Base-by-base conservation (phyloP, 2,888 invertebrate genomes). In the Osedax fenrisi region DNA sequence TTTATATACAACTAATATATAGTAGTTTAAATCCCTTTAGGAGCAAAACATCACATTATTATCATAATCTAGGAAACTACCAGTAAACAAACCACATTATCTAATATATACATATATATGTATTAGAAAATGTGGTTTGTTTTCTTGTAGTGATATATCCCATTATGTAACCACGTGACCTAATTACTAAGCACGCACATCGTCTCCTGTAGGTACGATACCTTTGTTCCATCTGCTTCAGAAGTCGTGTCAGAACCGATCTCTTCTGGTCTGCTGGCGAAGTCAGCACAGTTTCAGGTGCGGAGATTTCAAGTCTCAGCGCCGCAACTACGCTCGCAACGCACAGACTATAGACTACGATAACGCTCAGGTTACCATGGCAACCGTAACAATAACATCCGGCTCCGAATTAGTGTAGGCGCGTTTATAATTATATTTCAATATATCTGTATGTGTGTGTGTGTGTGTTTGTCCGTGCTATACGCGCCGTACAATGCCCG, bases 171-270 rank as follows among this genome's bases (percentile, higher is more conserved):
- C n/a, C n/a, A n/a, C n/a, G n/a, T n/a, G n/a, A n/a, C n/a, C n/a
- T n/a, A n/a, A n/a, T n/a, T n/a, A n/a, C n/a, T n/a, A n/a, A n/a
- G n/a, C n/a, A n/a, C n/a, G n/a, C n/a, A n/a, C n/a, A n/a, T n/a
- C n/a, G n/a, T n/a, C n/a, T n/a, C n/a, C n/a, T n/a, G n/a, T 26
- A 27, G 68, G 68, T 22, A n/a, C 68, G 3, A 68, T 68, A 10
- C 80, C 81, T 70, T 75, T 82, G 22, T 82, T 82, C 76, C 81
- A 82, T 74, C 76, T 82, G n/a, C 76, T 83, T 66, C 80, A 81
- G 78, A 81, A 81, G 73, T 82, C 81, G 0, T 77, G 77, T 61
- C 75, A 78, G 21, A 81, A 80, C 74, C 75, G 81, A 10, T 81
- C 81, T 1, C 41, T 56, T 23, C 64, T 66, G 21, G 27, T 26